phyloP scores from a whole-genome alignment of 2,113 vertebrate species.

The Megaceryle torquata region DNA sequence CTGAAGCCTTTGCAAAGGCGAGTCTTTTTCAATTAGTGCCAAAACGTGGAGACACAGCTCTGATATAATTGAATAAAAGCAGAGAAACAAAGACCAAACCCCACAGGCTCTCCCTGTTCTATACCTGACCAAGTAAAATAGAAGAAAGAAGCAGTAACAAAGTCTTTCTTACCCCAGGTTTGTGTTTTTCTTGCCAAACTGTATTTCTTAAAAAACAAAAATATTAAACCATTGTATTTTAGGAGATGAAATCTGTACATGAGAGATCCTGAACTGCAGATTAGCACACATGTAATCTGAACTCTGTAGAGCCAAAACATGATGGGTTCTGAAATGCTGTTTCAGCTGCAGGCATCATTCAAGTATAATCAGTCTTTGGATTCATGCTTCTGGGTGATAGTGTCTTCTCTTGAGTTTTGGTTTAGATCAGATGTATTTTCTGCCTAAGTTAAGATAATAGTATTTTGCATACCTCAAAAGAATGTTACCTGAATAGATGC shows the following conservation, averaged over 20 bases:
- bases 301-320: not conserved
- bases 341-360: not conserved
- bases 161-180: not conserved
- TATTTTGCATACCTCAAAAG: not conserved
- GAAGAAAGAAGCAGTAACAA: not conserved
- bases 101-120: not conserved
- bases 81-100: not conserved
- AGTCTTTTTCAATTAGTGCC: constrained; percentile 58
- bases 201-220: not conserved
- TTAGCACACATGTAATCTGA: not conserved
- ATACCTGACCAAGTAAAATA: not conserved
- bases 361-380: not conserved
- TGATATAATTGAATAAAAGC: constrained; percentile 32
- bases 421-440: not conserved
- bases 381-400: not conserved
- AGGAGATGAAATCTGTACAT: not conserved
- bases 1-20: not conserved
- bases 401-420: not conserved
- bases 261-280: not conserved
- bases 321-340: not conserved
- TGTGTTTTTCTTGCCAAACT: not conserved
- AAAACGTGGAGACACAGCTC: constrained; percentile 28
- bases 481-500: not conserved
- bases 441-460: not conserved
- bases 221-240: not conserved